A percentile compares a stretch with the other conserved stretches of the same genome.
Conservation (phyloP, 2,113 vertebrate genomes). For the Neomonachus schauinslandi region DNA sequence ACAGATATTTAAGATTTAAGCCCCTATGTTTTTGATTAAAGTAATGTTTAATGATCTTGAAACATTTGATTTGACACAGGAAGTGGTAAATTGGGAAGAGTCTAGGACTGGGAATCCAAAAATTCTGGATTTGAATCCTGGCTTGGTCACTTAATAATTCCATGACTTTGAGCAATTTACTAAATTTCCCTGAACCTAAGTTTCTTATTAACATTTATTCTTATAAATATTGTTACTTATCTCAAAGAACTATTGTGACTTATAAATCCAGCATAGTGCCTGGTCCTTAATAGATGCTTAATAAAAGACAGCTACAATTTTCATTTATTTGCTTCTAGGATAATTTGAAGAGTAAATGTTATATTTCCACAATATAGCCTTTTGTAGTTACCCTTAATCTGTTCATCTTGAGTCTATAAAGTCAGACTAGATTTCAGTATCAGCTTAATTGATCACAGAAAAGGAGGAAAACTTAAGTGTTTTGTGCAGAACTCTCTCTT, state of each 20-base stretch:
- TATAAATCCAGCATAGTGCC: neutral
- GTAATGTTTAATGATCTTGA: neutral
- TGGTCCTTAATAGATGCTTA: neutral
- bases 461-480: neutral
- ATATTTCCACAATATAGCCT: neutral
- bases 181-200: neutral
- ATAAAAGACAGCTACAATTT: neutral
- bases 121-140: neutral
- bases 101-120: neutral
- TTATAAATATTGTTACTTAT: neutral
- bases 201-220: constrained; percentile 1
- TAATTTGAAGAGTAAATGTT: neutral
- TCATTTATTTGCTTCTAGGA: constrained; percentile 20
- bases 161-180: neutral
- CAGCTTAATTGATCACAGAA: neutral
- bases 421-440: neutral
- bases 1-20: neutral
- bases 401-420: neutral
- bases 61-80: neutral
- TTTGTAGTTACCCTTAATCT: neutral
- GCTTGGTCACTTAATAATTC: neutral
- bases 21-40: neutral
- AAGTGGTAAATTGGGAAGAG: neutral
- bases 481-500: neutral
- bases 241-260: neutral